Evolutionary conservation across 2,888 invertebrate species (phyloP).

Genomic region (Molanna angustata): DNA sequence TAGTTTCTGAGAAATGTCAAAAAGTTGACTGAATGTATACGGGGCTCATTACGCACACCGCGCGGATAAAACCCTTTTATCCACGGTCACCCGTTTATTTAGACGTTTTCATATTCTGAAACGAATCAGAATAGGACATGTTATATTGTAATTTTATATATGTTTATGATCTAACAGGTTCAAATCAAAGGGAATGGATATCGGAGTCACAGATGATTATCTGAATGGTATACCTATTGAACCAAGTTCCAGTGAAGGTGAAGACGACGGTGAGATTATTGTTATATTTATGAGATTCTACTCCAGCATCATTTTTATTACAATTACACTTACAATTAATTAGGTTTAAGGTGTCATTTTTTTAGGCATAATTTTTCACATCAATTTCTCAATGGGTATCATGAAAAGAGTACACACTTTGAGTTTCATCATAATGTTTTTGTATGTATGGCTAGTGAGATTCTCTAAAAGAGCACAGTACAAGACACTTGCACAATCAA

Average conservation of each 20-base stretch:
- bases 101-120: no score
- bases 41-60: no score
- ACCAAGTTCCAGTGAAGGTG: conserved; percentile 66
- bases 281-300: background rate
- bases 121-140: no score
- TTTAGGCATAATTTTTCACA: background rate
- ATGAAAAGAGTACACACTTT: background rate
- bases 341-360: background rate
- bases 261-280: conserved; percentile 45
- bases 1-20: no score
- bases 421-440: background rate
- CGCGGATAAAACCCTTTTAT: no score
- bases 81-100: no score
- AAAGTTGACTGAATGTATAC: no score
- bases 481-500: no score
- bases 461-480: no score
- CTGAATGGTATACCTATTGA: conserved; percentile 72
- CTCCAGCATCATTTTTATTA: background rate
- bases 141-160: no score
- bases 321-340: background rate
- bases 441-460: no score
- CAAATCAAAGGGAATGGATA: conserved; percentile 79
- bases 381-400: background rate
- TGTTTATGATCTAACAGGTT: no score
- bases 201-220: conserved; percentile 73